Conservation (phyloP, 2,113 vertebrate genomes). For the Ciconia stormi region DNA sequence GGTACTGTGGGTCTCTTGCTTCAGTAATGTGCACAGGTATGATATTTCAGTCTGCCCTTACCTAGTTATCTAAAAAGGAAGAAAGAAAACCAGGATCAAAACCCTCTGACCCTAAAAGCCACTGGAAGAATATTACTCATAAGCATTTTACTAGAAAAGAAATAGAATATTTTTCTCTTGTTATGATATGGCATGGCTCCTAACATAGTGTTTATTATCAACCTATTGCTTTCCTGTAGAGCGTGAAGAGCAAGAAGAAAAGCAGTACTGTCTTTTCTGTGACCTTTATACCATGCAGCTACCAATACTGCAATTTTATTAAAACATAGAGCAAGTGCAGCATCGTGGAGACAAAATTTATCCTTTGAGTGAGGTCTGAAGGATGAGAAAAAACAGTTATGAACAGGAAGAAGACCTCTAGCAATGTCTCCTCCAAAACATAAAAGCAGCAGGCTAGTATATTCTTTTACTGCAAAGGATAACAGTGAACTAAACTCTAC, state of each 20-base stretch:
- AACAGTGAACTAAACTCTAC: not conserved
- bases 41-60: not conserved
- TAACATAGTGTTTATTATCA: not conserved
- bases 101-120: not conserved
- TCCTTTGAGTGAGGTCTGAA: not conserved
- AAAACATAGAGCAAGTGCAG: not conserved
- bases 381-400: not conserved
- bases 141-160: not conserved
- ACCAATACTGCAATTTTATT: not conserved
- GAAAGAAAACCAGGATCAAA: not conserved
- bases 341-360: not conserved
- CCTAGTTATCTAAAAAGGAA: not conserved
- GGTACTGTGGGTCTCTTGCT: constrained; percentile 14
- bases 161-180: not conserved
- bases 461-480: not conserved
- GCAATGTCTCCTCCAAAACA: not conserved
- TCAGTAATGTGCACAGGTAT: constrained; percentile 49
- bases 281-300: not conserved
- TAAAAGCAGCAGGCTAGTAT: not conserved
- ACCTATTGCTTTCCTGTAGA: not conserved
- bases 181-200: not conserved
- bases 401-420: not conserved
- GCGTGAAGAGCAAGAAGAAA: not conserved
- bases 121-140: not conserved
- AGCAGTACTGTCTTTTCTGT: not conserved